Base-by-base conservation (phyloP, 2,888 invertebrate genomes). In the Lymantria dispar region DNA sequence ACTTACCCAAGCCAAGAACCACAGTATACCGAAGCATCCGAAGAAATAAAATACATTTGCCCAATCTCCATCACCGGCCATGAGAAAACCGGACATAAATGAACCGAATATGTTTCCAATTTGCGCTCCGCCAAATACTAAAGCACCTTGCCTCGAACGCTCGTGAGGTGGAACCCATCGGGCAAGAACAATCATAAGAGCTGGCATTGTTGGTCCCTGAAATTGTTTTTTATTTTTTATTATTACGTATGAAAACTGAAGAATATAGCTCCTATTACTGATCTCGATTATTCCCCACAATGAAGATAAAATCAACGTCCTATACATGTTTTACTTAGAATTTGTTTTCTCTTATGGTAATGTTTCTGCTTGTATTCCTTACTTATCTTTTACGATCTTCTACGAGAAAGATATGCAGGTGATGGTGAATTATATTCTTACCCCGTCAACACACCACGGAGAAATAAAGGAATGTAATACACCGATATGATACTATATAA, bases 141-240 rank as follows among this genome's bases (percentile, higher is more conserved):
- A 70, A 0, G 94, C 92, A 0, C 93, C 93, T 67, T 94, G 86
- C 15, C 91, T 77, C 3, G 93, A 93, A n/a, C 94, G 78, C 64
- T 94, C 94, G 33, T 87, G 82, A 0, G 93, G 92, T 0, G 94
- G 93, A 0, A 93, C 92, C 94, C 94, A 94, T 40, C 93, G 85
- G 0, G 94, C 93, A 33, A 94, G 75, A 5, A 94, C 85, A 39
- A 92, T 92, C 82, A 94, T 93, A 68, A 95, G 87, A 0, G 95
- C 94, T 50, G 93, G 94, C 87, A 95, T 96, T 0, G 96, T 96
- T 1, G 96, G 95, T 31, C 96, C 96, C 92, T 94, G 74, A 39
- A 87, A 85, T 43, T 1, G 39, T 15, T 9, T 39, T 33, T 10
- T 33, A 33, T 7, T 7, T 8, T 43, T 10, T 12, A 31, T 11